phyloP scores from a whole-genome alignment of 2,888 invertebrate species.

The Hemicrepidius hirtus region DNA sequence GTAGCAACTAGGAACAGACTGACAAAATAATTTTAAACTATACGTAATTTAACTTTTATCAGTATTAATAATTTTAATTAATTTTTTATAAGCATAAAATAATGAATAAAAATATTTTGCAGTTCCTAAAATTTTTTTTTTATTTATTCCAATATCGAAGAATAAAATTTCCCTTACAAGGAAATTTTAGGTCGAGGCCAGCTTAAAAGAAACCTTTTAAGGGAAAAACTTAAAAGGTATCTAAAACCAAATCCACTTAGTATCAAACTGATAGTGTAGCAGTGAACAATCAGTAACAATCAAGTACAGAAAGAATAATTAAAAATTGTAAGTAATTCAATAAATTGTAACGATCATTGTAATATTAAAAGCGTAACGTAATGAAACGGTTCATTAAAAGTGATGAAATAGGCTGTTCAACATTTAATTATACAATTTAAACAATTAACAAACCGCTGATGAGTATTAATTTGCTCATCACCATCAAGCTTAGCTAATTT shows the following conservation, averaged over 20 bases:
- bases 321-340: too few relatives aligned
- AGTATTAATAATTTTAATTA: too few relatives aligned
- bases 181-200: conserved; percentile 58
- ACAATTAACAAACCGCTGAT: conserved; percentile 34
- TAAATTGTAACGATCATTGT: not conserved
- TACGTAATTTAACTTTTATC: too few relatives aligned
- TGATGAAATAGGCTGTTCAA: conserved; percentile 21
- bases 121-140: too few relatives aligned
- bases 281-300: not conserved
- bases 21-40: too few relatives aligned
- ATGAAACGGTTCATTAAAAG: conserved; percentile 29
- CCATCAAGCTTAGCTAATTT: conserved; percentile 18
- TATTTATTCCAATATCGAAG: too few relatives aligned
- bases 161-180: too few relatives aligned
- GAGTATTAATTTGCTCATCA: conserved; percentile 28
- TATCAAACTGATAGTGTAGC: not conserved
- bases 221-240: conserved; percentile 25
- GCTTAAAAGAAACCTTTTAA: conserved; percentile 57
- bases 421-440: conserved; percentile 33
- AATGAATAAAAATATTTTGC: too few relatives aligned
- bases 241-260: conserved; percentile 34
- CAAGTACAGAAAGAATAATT: not conserved
- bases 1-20: too few relatives aligned
- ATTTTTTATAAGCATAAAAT: too few relatives aligned
- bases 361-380: not conserved